Evolutionary conservation across 2,113 vertebrate species (phyloP).

Genomic region (Eidolon helvum): DNA sequence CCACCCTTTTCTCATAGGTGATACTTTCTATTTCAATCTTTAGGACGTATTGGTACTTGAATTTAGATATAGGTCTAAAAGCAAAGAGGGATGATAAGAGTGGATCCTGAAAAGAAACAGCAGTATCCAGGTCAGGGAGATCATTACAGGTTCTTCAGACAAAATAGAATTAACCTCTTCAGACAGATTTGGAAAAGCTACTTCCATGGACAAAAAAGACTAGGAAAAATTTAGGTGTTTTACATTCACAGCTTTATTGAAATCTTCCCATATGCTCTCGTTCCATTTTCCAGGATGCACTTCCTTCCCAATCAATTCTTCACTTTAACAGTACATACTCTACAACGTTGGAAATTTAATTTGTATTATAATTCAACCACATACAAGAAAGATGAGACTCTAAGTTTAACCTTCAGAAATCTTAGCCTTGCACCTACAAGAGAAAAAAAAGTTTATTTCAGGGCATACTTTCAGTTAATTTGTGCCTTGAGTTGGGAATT

Average conservation of each 20-base stretch:
- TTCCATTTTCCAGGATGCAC: not conserved
- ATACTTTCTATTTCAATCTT: not conserved
- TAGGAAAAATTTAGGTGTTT: not conserved
- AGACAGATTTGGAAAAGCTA: not conserved
- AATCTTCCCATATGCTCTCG: not conserved
- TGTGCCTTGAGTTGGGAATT: not conserved
- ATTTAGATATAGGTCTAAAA: not conserved
- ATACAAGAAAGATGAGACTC: not conserved
- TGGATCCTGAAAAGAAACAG: not conserved
- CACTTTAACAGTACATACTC: not conserved
- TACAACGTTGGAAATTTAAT: not conserved
- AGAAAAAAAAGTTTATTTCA: not conserved
- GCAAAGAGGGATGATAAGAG: rapidly evolving
- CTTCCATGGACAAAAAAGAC: not conserved
- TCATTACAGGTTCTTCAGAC: not conserved
- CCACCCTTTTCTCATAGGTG: not conserved
- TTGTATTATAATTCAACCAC: not conserved
- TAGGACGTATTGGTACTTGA: not conserved
- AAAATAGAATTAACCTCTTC: not conserved
- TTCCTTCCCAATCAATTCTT: not conserved
- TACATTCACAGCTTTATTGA: not conserved
- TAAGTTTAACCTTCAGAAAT: not conserved
- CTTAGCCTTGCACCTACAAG: not conserved
- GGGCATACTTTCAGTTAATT: not conserved
- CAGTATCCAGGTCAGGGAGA: not conserved